Evolutionary conservation across 2,797 vertebrate genomes (phyloP).

Genomic region (Semaprochilodus insignis): DNA sequence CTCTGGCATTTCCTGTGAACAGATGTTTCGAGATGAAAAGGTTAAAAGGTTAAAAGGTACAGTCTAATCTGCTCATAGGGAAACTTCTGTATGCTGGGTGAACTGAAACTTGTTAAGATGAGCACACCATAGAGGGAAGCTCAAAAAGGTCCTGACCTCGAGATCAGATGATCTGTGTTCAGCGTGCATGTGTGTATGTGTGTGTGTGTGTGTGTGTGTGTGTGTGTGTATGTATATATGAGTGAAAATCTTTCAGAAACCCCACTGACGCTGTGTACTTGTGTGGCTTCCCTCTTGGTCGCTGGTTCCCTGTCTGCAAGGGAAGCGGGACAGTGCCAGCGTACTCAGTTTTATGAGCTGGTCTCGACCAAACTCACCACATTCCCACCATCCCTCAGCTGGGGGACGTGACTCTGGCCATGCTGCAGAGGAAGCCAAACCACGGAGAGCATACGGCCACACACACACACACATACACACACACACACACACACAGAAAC

Average conservation of each 20-base stretch:
- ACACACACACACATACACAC: conserved; percentile 20
- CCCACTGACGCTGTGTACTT: conserved; percentile 67
- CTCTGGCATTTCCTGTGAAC: conserved; percentile 29
- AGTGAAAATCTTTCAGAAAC: conserved; percentile 64
- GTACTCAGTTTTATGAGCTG: conserved; percentile 86
- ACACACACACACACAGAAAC: conserved; percentile 47
- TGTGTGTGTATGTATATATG: conserved; percentile 39
- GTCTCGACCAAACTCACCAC: conserved; percentile 90
- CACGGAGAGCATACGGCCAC: conserved; percentile 64
- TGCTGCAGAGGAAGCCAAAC: conserved; percentile 76
- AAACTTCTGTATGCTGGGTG: conserved; percentile 59
- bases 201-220: conserved; percentile 37
- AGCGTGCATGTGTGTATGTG: conserved; percentile 36
- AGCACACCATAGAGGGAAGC: conserved; percentile 62
- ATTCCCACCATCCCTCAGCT: conserved; percentile 82
- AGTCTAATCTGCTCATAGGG: conserved; percentile 32
- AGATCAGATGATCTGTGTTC: conserved; percentile 83
- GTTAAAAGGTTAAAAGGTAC: conserved; percentile 50
- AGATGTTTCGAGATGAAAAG: conserved; percentile 47
- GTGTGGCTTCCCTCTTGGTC: conserved; percentile 82
- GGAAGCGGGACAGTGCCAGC: conserved; percentile 93
- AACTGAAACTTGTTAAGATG: conserved; percentile 78
- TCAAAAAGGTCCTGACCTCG: conserved; percentile 71
- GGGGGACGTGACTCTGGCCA: conserved; percentile 91
- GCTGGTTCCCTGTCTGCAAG: conserved; percentile 83